Evolutionary conservation across 2,797 vertebrate species (phyloP).

Genomic region (Esox lucius): DNA sequence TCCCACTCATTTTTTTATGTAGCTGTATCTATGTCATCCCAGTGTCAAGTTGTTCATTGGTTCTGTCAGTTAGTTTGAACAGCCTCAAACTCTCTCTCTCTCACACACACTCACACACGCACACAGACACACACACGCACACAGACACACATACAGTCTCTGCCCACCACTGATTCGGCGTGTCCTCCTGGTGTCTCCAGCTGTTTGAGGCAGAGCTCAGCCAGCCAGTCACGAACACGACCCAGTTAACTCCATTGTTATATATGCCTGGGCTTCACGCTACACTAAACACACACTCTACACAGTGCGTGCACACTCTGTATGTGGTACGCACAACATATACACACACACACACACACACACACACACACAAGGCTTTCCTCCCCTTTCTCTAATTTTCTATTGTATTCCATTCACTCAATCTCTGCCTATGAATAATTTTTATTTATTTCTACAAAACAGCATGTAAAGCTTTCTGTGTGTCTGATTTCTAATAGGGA

Average conservation of each 20-base stretch:
- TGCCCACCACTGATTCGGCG: too few species aligned
- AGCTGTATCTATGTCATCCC: neutral
- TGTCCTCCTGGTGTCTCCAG: too few species aligned
- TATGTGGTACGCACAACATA: constrained; percentile 26
- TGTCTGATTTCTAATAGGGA: neutral
- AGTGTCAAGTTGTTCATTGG: neutral
- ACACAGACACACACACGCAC: too few species aligned
- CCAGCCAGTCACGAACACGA: too few species aligned
- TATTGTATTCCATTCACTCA: neutral
- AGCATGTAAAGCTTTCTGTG: constrained; percentile 2
- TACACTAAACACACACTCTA: neutral
- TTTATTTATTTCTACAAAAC: neutral
- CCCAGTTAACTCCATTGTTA: neutral
- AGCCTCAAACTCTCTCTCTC: too few species aligned
- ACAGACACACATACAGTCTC: too few species aligned
- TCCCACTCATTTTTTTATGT: neutral
- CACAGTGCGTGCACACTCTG: neutral
- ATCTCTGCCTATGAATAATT: constrained; percentile 1
- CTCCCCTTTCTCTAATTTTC: neutral
- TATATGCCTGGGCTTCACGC: neutral
- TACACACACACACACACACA: constrained; percentile 20
- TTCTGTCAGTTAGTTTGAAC: neutral
- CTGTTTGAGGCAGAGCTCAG: too few species aligned
- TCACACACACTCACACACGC: too few species aligned
- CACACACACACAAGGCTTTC: neutral